phyloP scores from a whole-genome alignment of 2,797 vertebrate species.

The Tiaroga cobitis region DNA sequence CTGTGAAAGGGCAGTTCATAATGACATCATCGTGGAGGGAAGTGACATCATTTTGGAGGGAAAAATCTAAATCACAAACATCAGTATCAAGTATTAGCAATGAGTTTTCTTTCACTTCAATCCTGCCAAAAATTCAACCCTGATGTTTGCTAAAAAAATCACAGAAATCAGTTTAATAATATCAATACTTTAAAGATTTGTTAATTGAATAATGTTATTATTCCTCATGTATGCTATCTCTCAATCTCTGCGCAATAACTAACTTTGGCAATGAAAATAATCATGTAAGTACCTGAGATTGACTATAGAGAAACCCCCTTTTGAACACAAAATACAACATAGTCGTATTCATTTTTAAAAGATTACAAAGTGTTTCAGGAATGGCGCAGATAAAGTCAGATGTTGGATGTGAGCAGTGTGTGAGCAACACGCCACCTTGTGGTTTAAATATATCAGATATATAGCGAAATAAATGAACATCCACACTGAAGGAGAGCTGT shows the following conservation, averaged over 20 bases:
- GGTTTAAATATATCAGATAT: background rate
- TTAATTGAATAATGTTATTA: background rate
- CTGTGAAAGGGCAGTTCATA: background rate
- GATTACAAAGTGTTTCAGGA: background rate
- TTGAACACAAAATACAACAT: background rate
- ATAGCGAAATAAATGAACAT: background rate
- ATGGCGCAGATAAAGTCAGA: background rate
- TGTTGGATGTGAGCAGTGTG: background rate
- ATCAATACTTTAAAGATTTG: background rate
- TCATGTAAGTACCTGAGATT: background rate
- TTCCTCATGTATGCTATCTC: background rate
- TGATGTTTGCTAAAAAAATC: background rate
- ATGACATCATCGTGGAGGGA: no score
- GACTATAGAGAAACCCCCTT: background rate
- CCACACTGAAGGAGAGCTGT: background rate
- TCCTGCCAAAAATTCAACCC: background rate
- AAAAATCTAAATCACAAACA: background rate
- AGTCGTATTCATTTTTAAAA: background rate
- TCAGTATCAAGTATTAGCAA: background rate
- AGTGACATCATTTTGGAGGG: background rate
- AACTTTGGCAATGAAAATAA: background rate
- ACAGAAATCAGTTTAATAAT: background rate
- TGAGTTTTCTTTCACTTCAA: background rate
- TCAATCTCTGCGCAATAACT: no score
- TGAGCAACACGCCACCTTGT: slow-evolving; percentile 31